These are phyloP conservation scores for Chaetura pelagica DNA, from an alignment of 2,113 vertebrate species.

Conservation along the genomic window DNA sequence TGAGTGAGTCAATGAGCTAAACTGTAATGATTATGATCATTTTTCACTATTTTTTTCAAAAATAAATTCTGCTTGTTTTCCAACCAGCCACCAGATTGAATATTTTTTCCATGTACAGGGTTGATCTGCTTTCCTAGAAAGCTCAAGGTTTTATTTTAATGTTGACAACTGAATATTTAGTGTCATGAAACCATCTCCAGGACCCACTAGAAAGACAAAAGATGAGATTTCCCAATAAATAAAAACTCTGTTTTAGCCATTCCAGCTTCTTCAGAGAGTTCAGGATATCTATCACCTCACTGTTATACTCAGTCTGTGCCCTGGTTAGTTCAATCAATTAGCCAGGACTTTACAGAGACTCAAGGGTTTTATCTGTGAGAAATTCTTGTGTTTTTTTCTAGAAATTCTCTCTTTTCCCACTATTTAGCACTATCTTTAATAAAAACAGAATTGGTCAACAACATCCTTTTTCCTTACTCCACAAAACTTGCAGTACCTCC, in stretches of 20 bases:
- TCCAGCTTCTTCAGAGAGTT: not conserved
- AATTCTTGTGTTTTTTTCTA: not conserved
- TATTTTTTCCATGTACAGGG: not conserved
- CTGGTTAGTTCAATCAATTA: not conserved
- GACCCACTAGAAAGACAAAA: not conserved
- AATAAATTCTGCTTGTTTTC: not conserved
- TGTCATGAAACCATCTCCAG: not conserved
- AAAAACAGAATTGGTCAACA: not conserved
- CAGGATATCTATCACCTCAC: not conserved
- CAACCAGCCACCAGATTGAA: not conserved
- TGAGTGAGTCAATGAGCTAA: not conserved
- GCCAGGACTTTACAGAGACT: not conserved
- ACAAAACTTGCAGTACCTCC: not conserved
- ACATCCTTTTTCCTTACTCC: not conserved
- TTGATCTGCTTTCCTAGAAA: not conserved
- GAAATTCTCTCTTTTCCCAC: not conserved
- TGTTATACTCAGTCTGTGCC: not conserved
- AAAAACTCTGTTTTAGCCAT: not conserved
- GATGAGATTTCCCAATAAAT: not conserved
- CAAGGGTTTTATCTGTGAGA: not conserved
- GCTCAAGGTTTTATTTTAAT: not conserved
- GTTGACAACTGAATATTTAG: not conserved
- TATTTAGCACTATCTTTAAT: not conserved
- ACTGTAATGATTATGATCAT: rapidly evolving
- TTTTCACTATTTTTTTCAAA: not conserved